These are phyloP conservation scores for Dermatemys mawii DNA, from an alignment of 2,113 vertebrate species.

Conservation along the genomic window DNA sequence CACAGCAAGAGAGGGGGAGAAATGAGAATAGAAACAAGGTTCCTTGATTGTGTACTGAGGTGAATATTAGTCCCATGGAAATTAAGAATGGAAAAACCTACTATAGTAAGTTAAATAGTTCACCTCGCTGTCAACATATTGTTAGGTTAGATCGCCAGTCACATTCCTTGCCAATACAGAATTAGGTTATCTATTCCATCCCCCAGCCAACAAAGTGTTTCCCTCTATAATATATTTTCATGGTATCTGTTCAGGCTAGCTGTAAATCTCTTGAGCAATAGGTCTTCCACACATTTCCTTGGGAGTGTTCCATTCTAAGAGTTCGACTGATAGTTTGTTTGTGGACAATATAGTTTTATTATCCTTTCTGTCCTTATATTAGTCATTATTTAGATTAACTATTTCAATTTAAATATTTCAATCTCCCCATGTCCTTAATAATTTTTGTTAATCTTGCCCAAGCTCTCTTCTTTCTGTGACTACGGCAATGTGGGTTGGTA, in stretches of 20 bases:
- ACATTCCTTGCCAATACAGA: background rate
- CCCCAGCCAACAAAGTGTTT: background rate
- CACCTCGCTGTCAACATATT: background rate
- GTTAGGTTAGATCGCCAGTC: background rate
- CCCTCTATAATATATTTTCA: background rate
- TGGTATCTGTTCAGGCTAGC: too few relatives aligned
- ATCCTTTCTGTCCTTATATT: background rate
- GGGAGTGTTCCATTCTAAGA: background rate
- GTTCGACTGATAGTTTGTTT: background rate
- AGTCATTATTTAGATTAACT: too few relatives aligned
- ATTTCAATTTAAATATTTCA: too few relatives aligned
- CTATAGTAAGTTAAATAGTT: background rate
- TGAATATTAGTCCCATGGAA: background rate
- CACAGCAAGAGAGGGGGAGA: background rate
- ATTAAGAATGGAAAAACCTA: slow-evolving; percentile 5
- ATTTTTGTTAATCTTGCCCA: too few relatives aligned
- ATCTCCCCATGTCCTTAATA: too few relatives aligned
- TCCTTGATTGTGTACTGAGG: background rate
- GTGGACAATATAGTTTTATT: background rate
- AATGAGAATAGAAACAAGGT: background rate
- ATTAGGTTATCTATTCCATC: too few relatives aligned
- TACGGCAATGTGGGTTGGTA: background rate
- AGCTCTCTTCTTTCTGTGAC: background rate
- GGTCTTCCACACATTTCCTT: background rate
- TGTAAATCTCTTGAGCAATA: too few relatives aligned